phyloP scores from a whole-genome alignment of 37 sponge, comb jelly and placozoan species.

The Eunapius fragilis region DNA sequence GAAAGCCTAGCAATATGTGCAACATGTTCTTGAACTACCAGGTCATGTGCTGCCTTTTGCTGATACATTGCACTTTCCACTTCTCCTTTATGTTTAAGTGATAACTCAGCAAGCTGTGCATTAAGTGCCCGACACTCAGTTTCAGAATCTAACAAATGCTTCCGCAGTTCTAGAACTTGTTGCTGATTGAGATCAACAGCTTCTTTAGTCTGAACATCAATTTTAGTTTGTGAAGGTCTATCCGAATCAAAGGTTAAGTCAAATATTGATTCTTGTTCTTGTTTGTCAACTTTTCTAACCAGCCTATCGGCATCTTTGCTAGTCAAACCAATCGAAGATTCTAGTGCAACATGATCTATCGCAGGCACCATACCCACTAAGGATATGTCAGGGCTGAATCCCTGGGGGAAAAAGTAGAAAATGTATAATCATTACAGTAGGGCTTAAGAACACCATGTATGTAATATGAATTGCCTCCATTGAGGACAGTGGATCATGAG shows the following conservation, averaged over 20 bases:
- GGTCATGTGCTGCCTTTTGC: background rate
- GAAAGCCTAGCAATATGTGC: constrained; percentile 41
- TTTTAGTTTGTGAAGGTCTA: background rate
- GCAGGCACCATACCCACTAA: background rate
- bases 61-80: constrained; percentile 8
- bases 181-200: background rate
- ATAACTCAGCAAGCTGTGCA: constrained; percentile 14
- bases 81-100: background rate
- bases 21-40: constrained; percentile 43
- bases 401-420: background rate
- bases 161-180: constrained; percentile 5
- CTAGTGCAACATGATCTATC: background rate
- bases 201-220: background rate
- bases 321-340: background rate
- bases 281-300: background rate
- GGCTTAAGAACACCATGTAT: background rate
- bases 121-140: constrained; percentile 3
- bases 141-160: constrained; percentile 12
- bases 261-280: background rate
- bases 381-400: background rate
- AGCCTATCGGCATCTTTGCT: background rate
- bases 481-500: no score
- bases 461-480: no score
- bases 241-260: background rate
- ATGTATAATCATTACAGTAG: background rate